phyloP scores from a whole-genome alignment of 2,113 vertebrate species.

The Cyphomyrus plagiostoma region DNA sequence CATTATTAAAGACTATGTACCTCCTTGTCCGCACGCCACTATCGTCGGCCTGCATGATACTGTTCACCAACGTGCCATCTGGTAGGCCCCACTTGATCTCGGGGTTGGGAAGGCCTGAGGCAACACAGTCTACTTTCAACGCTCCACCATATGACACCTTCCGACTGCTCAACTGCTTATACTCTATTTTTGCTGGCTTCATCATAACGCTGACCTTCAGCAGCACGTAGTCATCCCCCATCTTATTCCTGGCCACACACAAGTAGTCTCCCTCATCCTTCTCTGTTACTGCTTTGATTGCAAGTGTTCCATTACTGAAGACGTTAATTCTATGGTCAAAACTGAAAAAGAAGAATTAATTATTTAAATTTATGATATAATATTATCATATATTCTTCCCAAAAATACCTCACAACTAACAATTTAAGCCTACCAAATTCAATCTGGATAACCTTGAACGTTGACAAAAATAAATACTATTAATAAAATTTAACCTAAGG shows the following conservation, averaged over 20 bases:
- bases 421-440: neutral
- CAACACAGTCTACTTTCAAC: constrained; percentile 82
- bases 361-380: neutral
- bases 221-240: constrained; percentile 75
- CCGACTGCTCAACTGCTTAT: constrained; percentile 62
- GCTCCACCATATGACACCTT: constrained; percentile 69
- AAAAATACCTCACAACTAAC: neutral
- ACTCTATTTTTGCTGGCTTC: constrained; percentile 77
- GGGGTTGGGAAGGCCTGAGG: constrained; percentile 78
- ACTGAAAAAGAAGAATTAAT: constrained; percentile 41
- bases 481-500: neutral
- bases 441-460: neutral
- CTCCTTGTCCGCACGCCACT: constrained; percentile 59
- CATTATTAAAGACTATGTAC: constrained; percentile 82
- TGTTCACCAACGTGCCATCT: constrained; percentile 80
- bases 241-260: constrained; percentile 79
- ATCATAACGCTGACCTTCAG: constrained; percentile 74
- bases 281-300: constrained; percentile 68
- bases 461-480: neutral
- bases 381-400: neutral
- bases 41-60: constrained; percentile 59
- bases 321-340: constrained; percentile 74
- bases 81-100: constrained; percentile 86
- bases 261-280: constrained; percentile 81
- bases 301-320: constrained; percentile 73